A percentile compares a stretch with the other conserved stretches of the same genome.
phyloP scores from a whole-genome alignment of 2,113 vertebrate genomes.

The Microcebus lehilahytsara region DNA sequence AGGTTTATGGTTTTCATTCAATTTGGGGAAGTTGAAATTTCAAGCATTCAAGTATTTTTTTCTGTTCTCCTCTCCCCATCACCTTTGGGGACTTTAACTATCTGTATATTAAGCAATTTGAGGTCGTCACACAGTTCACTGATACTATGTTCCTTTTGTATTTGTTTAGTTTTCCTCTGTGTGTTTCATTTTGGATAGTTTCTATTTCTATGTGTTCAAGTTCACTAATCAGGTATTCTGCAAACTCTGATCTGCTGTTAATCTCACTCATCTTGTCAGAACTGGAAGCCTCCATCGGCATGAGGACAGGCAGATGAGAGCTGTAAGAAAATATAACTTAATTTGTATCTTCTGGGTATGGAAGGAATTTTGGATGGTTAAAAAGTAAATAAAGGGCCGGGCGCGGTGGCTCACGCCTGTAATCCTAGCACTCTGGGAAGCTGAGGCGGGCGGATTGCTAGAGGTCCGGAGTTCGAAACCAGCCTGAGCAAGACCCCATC shows the following conservation, averaged over 20 bases:
- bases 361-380: background rate
- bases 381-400: background rate
- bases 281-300: background rate
- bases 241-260: background rate
- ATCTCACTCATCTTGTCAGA: background rate
- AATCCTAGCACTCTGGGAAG: too few species aligned
- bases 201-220: background rate
- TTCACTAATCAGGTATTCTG: background rate
- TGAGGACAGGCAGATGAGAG: background rate
- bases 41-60: background rate
- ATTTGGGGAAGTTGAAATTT: background rate
- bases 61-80: background rate
- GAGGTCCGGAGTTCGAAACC: too few species aligned
- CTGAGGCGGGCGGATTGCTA: too few species aligned
- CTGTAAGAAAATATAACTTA: background rate
- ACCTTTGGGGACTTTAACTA: background rate
- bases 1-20: background rate
- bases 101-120: background rate
- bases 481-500: too few species aligned
- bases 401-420: too few species aligned
- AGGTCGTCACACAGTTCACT: background rate
- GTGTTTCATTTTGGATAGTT: background rate
- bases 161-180: background rate
- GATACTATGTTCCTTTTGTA: background rate
- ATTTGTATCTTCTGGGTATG: slow-evolving; percentile 10